Base-by-base conservation (phyloP, 2,113 vertebrate genomes). In the Bubo blakistoni region DNA sequence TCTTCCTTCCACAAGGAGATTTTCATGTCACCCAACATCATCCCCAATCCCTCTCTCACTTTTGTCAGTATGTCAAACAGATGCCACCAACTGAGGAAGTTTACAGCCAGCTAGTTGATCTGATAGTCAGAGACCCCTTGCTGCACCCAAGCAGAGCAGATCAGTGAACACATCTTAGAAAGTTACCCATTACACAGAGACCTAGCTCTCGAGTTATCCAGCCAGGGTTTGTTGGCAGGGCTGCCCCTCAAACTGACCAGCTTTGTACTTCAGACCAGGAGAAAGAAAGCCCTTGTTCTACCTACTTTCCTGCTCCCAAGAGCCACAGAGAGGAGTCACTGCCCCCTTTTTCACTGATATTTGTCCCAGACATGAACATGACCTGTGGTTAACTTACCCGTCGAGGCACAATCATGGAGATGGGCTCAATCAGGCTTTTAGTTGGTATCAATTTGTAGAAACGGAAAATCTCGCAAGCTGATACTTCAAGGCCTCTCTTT, bases 381-480 rank as follows among this genome's bases (percentile, higher is more conserved):
- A 76, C 5, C 36, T 17, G 7, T 80, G 10, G 44, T 0, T 55
- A 44, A 78, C 98, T 98, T 96, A 99, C 99, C 98, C 98, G 97
- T 84, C 99, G 98, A 78, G 99, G 99, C 24, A 99, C 99, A 54
- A 99, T 99, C 99, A 99, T 99, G 70, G 99, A 99, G 51, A 99
- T 29, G 0, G 99, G 99, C 90, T 99, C 99, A 6, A 99, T 99
- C 86, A 99, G 96, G 83, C 97, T 98, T 98, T 99, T 99, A 94
- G 98, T 97, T 79, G 99, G 99, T 88, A 99, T 98, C 86, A 99
- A 97, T 88, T 98, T 99, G 97, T 99, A 99, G 97, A 99, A 99
- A 96, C 99, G 98, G 98, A 99, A 99, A 94, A 99, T 98, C 97
- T 99, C 99, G 27, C 99, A 99, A 86, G 98, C 97, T 79, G 98